Conservation (phyloP, 1,140 invertebrate species). For the Pogonognathellus flavescens region DNA sequence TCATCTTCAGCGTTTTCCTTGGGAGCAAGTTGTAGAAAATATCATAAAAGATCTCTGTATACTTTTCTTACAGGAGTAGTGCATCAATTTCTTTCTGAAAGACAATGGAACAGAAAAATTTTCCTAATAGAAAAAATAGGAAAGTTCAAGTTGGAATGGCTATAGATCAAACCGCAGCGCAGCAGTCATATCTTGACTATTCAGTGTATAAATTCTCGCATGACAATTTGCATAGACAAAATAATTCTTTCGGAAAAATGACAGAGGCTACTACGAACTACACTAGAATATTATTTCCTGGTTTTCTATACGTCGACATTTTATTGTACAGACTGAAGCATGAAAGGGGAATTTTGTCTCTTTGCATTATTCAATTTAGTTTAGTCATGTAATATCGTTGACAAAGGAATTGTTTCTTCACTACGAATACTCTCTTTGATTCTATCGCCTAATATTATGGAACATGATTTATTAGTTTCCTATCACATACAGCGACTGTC, state of each 20-base stretch:
- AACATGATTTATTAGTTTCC: constrained; percentile 24
- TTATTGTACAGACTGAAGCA: too few species aligned
- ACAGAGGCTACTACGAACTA: too few species aligned
- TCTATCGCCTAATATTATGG: background rate
- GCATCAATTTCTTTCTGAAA: background rate
- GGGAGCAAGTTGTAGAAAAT: too few species aligned
- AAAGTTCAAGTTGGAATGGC: background rate
- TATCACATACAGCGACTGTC: background rate
- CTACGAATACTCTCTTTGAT: background rate
- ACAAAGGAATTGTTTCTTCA: constrained; percentile 1
- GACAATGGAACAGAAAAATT: background rate
- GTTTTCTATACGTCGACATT: too few species aligned
- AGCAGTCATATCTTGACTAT: background rate
- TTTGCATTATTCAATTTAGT: background rate
- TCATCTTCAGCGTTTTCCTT: too few species aligned
- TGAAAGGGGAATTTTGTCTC: too few species aligned
- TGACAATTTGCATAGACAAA: background rate
- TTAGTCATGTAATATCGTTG: background rate
- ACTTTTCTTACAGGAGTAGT: too few species aligned
- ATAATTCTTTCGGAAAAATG: background rate
- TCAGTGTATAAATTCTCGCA: background rate
- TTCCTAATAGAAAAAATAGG: background rate
- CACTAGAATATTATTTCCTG: too few species aligned
- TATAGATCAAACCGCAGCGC: background rate
- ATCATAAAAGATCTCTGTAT: too few species aligned